phyloP scores from a whole-genome alignment of 2,113 vertebrate species.

The Tragulus kanchil region DNA sequence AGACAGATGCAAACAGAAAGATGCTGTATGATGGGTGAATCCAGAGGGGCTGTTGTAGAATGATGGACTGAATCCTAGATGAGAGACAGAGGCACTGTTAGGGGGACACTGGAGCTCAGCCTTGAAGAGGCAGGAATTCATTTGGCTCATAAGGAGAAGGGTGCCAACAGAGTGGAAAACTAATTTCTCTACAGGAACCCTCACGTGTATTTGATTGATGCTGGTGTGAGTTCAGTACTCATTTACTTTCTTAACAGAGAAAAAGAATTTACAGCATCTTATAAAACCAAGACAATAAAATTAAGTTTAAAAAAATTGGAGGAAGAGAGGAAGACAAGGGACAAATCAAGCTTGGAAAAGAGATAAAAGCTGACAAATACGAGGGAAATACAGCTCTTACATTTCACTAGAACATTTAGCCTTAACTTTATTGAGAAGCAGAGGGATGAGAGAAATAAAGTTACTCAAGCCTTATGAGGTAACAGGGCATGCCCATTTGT shows the following conservation, averaged over 20 bases:
- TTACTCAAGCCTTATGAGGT: background rate
- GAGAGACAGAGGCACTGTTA: background rate
- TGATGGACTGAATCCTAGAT: background rate
- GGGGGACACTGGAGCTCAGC: background rate
- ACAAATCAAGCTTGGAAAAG: conserved; percentile 51
- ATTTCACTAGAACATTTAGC: conserved; percentile 52
- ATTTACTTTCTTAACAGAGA: background rate
- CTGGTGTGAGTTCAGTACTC: background rate
- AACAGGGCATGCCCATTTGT: conserved; percentile 22
- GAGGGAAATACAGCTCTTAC: background rate
- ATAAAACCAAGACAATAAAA: conserved; percentile 40
- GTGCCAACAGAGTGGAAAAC: background rate
- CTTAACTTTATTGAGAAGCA: conserved; percentile 9
- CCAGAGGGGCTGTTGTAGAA: background rate
- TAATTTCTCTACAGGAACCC: background rate
- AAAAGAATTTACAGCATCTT: conserved; percentile 49
- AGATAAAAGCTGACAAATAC: conserved; percentile 9
- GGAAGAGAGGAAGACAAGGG: background rate
- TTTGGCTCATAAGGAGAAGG: background rate
- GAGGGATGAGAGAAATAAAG: conserved; percentile 27
- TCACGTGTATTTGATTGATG: background rate
- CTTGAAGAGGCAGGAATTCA: background rate
- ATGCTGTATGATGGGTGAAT: background rate
- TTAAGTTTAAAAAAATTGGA: background rate
- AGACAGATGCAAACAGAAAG: background rate